Base-by-base conservation (phyloP, 2,797 vertebrate species). In the Pseudochromis fuscus region DNA sequence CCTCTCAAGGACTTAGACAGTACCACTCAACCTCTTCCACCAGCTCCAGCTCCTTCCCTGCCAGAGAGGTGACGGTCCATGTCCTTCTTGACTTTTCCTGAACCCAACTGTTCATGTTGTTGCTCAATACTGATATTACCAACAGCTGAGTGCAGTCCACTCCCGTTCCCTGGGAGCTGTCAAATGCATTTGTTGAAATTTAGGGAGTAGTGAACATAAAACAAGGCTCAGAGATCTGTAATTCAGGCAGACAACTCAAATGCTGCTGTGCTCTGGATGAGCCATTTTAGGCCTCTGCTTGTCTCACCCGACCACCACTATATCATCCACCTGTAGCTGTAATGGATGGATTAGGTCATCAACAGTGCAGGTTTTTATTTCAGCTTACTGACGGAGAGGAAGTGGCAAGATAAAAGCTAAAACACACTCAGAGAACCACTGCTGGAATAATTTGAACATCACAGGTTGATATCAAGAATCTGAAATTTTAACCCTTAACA, bases 381-480 rank as follows among this genome's bases (percentile, higher is more conserved):
- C n/a, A n/a, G n/a, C n/a, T n/a, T n/a, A n/a, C n/a, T n/a, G n/a
- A n/a, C n/a, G n/a, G n/a, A n/a, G n/a, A n/a, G n/a, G n/a, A n/a
- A n/a, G n/a, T n/a, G n/a, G n/a, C n/a, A n/a, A n/a, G n/a, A n/a
- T n/a, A n/a, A 18, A 21, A 18, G 7, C 4, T 37, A 16, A 1
- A 37, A 37, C 33, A 37, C 13, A 7, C 42, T 35, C 33, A 28
- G 12, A 55, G 7, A 62, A 25, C 11, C 8, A 11, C 9, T 5
- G 8, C 33, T 33, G 18, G 37, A 67, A 48, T 38, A 38, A 28
- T 75, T 59, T 51, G 28, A 63, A 38, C 18, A 50, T 27, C 15
- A 31, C 27, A 59, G 4, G 19, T 4, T 45, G 24, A 52, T 49
- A 37, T 33, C 18, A 50, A 60, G 37, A 35, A 44, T 46, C 25